phyloP scores from a whole-genome alignment of 2,113 vertebrate genomes.

The Hymenochirus boettgeri region DNA sequence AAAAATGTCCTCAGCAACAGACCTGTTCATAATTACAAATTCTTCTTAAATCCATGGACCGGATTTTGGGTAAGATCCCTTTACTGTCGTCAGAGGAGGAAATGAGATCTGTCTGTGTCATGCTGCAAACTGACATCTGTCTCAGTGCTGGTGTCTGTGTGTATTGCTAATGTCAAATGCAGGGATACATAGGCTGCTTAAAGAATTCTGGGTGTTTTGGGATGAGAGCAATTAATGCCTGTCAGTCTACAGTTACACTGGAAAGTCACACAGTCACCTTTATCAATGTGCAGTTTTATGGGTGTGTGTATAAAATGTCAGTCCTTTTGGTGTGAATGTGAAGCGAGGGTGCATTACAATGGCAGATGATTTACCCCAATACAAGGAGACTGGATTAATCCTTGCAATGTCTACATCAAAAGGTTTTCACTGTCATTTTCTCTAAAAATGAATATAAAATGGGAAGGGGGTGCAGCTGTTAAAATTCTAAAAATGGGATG shows the following conservation, averaged over 20 bases:
- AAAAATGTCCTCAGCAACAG: slow-evolving; percentile 96
- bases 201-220: background rate
- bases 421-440: slow-evolving; percentile 31
- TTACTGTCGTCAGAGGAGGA: background rate
- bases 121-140: slow-evolving; percentile 25
- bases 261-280: background rate
- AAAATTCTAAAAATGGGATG: too few species aligned
- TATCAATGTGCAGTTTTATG: background rate
- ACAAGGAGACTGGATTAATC: slow-evolving; percentile 12
- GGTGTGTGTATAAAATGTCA: background rate
- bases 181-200: background rate
- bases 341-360: background rate
- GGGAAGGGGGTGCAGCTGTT: slow-evolving; percentile 25
- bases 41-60: slow-evolving; percentile 99
- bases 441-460: slow-evolving; percentile 21
- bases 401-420: slow-evolving; percentile 32
- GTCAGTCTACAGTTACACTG: background rate
- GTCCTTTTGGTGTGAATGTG: background rate
- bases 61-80: slow-evolving; percentile 88
- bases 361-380: slow-evolving; percentile 4
- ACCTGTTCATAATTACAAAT: slow-evolving; percentile 91
- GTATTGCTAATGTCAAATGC: background rate
- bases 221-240: background rate
- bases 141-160: background rate
- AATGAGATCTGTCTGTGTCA: background rate